Conservation (phyloP, 1,140 invertebrate genomes). For the Homalodisca vitripennis region DNA sequence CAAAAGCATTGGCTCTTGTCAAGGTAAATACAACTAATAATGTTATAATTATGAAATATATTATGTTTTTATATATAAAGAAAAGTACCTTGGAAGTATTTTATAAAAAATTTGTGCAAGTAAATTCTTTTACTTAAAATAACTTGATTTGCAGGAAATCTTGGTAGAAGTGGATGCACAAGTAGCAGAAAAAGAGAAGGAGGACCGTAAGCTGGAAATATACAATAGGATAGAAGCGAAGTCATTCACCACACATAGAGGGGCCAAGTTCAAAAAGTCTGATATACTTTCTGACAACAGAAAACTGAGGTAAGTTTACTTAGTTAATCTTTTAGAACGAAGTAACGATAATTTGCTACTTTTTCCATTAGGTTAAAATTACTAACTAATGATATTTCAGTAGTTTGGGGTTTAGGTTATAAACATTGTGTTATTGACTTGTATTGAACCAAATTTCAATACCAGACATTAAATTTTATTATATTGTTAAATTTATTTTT, state of each 20-base stretch:
- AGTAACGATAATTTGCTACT: no score
- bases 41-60: constrained; percentile 39
- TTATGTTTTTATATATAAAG: no score
- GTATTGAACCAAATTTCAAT: no score
- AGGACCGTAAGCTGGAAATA: constrained; percentile 87
- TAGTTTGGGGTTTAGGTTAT: no score
- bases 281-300: constrained; percentile 82
- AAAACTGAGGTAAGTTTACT: constrained; percentile 63
- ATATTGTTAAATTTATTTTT: no score
- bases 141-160: constrained; percentile 75
- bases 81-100: no score
- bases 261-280: constrained; percentile 91
- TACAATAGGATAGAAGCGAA: constrained; percentile 92
- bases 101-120: no score
- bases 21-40: constrained; percentile 51
- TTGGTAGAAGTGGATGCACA: constrained; percentile 85
- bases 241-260: constrained; percentile 79
- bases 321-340: constrained; percentile 16
- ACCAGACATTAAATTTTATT: no score
- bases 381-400: no score
- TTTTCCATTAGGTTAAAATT: no score
- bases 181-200: constrained; percentile 87
- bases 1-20: constrained; percentile 71
- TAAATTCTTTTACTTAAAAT: no score
- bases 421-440: no score